These are phyloP conservation scores for Campopleginae sp. DNA, from an alignment of 2,888 invertebrate species.

Conservation along the genomic window DNA sequence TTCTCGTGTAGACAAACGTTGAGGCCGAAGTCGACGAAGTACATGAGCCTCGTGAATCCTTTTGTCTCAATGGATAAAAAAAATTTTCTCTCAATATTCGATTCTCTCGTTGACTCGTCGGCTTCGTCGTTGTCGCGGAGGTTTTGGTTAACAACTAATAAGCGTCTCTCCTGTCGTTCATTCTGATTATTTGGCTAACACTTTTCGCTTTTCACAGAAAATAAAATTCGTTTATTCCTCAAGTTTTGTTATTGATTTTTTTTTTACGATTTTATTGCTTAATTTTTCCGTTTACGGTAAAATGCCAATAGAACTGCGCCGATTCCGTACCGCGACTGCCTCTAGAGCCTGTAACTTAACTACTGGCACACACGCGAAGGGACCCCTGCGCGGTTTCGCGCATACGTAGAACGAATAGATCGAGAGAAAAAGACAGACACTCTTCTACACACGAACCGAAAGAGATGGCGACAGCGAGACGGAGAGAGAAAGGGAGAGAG, in stretches of 20 bases:
- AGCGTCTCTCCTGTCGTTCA: neutral
- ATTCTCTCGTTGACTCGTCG: neutral
- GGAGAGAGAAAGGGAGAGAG: slow-evolving; percentile 31
- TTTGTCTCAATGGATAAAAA: neutral
- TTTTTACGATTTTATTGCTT: neutral
- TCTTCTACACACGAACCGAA: neutral
- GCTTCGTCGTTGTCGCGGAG: neutral
- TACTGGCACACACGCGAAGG: slow-evolving; percentile 61
- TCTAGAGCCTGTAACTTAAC: slow-evolving; percentile 59
- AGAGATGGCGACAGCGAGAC: slow-evolving; percentile 1
- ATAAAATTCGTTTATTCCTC: neutral
- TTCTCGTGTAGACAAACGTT: slow-evolving; percentile 5
- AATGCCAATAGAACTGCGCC: slow-evolving; percentile 44
- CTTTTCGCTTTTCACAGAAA: slow-evolving; percentile 1
- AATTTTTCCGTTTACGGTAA: slow-evolving; percentile 12
- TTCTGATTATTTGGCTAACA: neutral
- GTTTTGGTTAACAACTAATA: neutral
- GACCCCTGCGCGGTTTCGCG: slow-evolving; percentile 51
- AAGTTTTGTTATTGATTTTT: neutral
- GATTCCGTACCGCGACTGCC: slow-evolving; percentile 53
- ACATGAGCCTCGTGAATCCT: neutral
- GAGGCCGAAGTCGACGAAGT: neutral
- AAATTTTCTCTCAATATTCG: neutral
- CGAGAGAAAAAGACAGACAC: slow-evolving; percentile 43
- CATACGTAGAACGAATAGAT: slow-evolving; percentile 61